Percentiles rank a stretch among this genome's conserved stretches.
Evolutionary conservation across 2,888 invertebrate species (phyloP).

Genomic region (Orthosia gracilis): DNA sequence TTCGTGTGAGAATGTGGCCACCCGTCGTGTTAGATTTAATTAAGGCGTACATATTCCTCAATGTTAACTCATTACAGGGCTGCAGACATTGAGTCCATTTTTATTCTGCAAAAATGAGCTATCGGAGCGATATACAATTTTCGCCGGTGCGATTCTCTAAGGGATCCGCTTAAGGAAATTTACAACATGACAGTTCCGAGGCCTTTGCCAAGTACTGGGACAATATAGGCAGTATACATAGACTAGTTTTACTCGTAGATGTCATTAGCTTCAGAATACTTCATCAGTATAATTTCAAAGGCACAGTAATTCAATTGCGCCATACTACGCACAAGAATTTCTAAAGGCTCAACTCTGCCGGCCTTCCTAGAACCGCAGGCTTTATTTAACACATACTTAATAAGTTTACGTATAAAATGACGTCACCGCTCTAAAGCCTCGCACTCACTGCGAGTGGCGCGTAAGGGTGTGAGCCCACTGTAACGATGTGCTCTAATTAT

Average conservation of each 20-base stretch:
- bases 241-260: background rate
- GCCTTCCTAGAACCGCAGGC: conserved; percentile 2
- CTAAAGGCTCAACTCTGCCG: conserved; percentile 6
- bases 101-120: too few species aligned
- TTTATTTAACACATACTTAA: conserved; percentile 44
- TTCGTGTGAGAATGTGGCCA: too few species aligned
- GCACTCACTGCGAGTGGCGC: conserved; percentile 42
- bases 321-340: conserved; percentile 5
- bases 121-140: too few species aligned
- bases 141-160: too few species aligned
- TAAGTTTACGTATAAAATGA: conserved; percentile 42
- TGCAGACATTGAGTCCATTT: too few species aligned
- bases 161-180: too few species aligned
- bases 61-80: too few species aligned
- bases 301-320: conserved; percentile 5
- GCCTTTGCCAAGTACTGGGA: too few species aligned
- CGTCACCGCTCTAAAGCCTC: conserved; percentile 45
- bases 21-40: too few species aligned
- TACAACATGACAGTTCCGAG: too few species aligned
- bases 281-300: conserved; percentile 4
- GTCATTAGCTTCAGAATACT: background rate
- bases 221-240: too few species aligned
- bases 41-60: too few species aligned
- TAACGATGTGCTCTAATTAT: conserved; percentile 69
- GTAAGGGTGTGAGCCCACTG: conserved; percentile 51